phyloP scores from a whole-genome alignment of 2,797 vertebrate species.

The Pyrocephalus nanus region DNA sequence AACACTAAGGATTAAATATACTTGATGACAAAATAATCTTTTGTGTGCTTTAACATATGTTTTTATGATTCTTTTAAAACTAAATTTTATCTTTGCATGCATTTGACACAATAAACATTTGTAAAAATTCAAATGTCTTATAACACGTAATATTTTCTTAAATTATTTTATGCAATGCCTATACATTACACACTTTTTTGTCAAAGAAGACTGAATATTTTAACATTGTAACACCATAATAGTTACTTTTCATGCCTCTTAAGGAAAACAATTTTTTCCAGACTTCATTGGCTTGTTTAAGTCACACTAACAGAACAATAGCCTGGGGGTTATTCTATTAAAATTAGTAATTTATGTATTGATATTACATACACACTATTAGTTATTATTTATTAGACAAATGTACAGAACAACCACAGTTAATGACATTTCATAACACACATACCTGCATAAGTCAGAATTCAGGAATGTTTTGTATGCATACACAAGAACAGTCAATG shows the following conservation, averaged over 20 bases:
- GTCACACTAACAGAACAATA: slow-evolving; percentile 65
- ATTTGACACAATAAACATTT: background rate
- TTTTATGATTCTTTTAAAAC: background rate
- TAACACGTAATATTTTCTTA: background rate
- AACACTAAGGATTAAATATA: background rate
- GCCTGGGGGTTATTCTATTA: slow-evolving; percentile 48
- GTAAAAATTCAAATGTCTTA: background rate
- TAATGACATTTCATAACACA: background rate
- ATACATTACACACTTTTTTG: slow-evolving; percentile 73
- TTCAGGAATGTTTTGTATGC: background rate
- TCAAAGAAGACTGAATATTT: slow-evolving; percentile 70
- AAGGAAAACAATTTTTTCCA: slow-evolving; percentile 61
- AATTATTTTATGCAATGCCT: slow-evolving; percentile 57
- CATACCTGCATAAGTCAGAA: background rate
- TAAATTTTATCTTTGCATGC: background rate
- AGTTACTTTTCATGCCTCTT: slow-evolving; percentile 70
- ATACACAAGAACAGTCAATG: background rate
- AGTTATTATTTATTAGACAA: slow-evolving; percentile 33
- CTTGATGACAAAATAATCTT: background rate
- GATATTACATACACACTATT: slow-evolving; percentile 46
- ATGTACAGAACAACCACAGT: slow-evolving; percentile 27
- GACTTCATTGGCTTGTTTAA: slow-evolving; percentile 66
- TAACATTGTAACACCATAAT: slow-evolving; percentile 64
- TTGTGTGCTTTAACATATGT: background rate
- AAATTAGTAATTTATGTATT: slow-evolving; percentile 50